Conservation (phyloP, 2,888 invertebrate genomes). For the Seladonia tumulorum region DNA sequence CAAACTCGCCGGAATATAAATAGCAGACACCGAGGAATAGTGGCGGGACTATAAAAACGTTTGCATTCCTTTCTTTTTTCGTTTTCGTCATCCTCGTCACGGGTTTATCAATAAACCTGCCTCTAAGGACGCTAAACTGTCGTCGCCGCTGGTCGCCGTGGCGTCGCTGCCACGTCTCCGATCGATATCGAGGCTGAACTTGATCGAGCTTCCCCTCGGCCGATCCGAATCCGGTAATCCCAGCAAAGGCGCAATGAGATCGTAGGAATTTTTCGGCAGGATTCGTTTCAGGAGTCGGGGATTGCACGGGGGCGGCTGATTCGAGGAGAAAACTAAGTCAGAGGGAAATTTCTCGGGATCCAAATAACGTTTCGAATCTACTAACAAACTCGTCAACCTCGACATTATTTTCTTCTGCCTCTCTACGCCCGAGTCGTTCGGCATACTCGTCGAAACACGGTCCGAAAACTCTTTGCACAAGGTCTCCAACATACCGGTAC, state of each 20-base stretch:
- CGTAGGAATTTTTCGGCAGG: slow-evolving; percentile 75
- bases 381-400: slow-evolving; percentile 75
- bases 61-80: not conserved
- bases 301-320: slow-evolving; percentile 76
- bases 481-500: slow-evolving; percentile 61
- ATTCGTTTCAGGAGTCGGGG: slow-evolving; percentile 73
- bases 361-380: slow-evolving; percentile 78
- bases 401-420: slow-evolving; percentile 62
- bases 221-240: slow-evolving; percentile 73
- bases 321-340: slow-evolving; percentile 74
- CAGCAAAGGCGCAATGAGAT: slow-evolving; percentile 77
- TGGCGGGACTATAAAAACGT: not conserved
- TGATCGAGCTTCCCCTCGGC: not conserved
- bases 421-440: slow-evolving; percentile 14
- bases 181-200: not conserved
- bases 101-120: slow-evolving; percentile 26
- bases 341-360: slow-evolving; percentile 68
- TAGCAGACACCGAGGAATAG: not conserved
- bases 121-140: slow-evolving; percentile 32
- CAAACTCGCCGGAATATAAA: slow-evolving; percentile 28
- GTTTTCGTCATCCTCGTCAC: not conserved
- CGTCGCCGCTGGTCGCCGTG: not conserved
- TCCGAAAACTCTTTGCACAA: slow-evolving; percentile 72
- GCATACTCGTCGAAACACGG: slow-evolving; percentile 21
- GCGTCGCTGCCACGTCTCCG: not conserved